These are phyloP conservation scores for Cololabis saira DNA, from an alignment of 2,113 vertebrate species.

Conservation along the genomic window DNA sequence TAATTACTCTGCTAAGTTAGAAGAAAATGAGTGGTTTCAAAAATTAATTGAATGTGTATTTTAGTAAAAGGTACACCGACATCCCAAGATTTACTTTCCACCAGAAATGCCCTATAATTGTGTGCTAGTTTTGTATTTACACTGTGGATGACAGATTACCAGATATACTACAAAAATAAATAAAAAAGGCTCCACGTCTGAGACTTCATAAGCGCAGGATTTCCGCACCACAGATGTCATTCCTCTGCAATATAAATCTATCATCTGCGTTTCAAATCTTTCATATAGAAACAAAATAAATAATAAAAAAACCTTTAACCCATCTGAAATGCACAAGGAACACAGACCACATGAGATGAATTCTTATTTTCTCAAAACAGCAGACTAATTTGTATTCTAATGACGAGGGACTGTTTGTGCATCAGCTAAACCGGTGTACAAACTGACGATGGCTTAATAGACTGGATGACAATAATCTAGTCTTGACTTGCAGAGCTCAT, in stretches of 20 bases:
- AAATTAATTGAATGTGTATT: too few species aligned
- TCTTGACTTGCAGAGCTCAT: too few species aligned
- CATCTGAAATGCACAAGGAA: not conserved
- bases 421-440: too few species aligned
- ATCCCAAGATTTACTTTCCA: not conserved
- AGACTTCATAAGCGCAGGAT: not conserved
- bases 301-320: not conserved
- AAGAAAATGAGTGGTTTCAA: too few species aligned
- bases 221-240: not conserved
- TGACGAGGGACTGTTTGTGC: too few species aligned
- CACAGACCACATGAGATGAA: not conserved
- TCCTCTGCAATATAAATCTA: not conserved
- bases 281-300: slow-evolving; percentile 1
- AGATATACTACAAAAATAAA: slow-evolving; percentile 6
- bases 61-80: too few species aligned
- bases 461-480: too few species aligned
- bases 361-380: too few species aligned
- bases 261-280: slow-evolving; percentile 11
- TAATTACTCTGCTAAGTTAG: too few species aligned
- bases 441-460: too few species aligned
- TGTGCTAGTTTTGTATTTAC: not conserved
- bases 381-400: too few species aligned
- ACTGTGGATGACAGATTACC: not conserved
- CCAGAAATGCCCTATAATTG: not conserved
- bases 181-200: not conserved